Percentiles rank a stretch among this genome's conserved stretches.
Conservation (phyloP, 2,797 vertebrate genomes). For the Holocentrus rufus region DNA sequence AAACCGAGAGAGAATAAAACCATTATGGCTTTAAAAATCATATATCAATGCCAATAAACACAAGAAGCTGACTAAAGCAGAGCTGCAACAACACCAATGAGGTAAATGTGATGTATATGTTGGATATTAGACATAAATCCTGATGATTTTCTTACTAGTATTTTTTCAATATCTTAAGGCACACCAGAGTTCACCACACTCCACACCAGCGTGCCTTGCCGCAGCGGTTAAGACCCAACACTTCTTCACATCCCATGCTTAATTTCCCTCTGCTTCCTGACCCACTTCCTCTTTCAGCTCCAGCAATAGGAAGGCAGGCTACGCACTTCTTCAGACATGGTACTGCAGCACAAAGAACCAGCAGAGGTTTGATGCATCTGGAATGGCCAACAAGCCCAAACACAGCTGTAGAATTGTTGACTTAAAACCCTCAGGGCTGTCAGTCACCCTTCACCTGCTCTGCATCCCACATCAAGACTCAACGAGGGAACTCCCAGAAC, state of each 20-base stretch:
- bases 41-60: not conserved
- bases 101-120: conserved; percentile 2
- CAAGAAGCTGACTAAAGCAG: not conserved
- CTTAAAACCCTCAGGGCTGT: conserved; percentile 32
- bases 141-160: not conserved
- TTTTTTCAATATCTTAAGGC: conserved; percentile 19
- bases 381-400: conserved; percentile 67
- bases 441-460: conserved; percentile 50
- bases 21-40: not conserved
- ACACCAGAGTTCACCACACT: conserved; percentile 24
- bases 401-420: conserved; percentile 57
- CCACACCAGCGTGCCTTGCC: conserved; percentile 22
- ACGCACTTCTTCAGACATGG: conserved; percentile 44
- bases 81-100: conserved; percentile 1
- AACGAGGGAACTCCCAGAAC: conserved; percentile 23
- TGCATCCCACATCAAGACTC: conserved; percentile 16
- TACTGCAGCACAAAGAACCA: conserved; percentile 48
- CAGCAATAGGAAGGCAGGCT: conserved; percentile 50
- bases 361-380: conserved; percentile 52
- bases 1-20: no score
- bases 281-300: conserved; percentile 75
- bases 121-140: conserved; percentile 13
- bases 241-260: conserved; percentile 65
- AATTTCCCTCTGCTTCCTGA: conserved; percentile 77
- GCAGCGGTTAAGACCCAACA: conserved; percentile 52